Evolutionary conservation across 2,797 vertebrate genomes (phyloP).

Genomic region (Xenops minutus): DNA sequence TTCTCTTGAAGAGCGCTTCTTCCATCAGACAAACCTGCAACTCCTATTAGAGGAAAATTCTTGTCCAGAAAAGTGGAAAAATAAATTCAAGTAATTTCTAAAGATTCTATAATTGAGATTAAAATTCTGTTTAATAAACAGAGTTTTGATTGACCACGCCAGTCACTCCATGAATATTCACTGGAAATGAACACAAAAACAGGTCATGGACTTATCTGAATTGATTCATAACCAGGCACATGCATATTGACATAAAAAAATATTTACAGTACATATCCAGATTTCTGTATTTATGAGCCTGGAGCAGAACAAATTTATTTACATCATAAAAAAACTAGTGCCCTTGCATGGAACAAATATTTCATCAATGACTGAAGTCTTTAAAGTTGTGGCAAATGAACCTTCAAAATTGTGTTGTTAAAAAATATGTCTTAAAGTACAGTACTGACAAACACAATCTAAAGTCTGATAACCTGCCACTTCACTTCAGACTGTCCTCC

Average conservation of each 20-base stretch:
- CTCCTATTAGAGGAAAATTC: background rate
- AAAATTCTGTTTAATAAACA: background rate
- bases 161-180: background rate
- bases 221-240: background rate
- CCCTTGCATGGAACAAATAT: background rate
- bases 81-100: background rate
- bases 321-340: background rate
- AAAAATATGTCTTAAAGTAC: conserved; percentile 4
- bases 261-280: background rate
- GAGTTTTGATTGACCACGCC: background rate
- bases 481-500: background rate
- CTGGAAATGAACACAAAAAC: background rate
- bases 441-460: conserved; percentile 17
- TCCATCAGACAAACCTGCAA: background rate
- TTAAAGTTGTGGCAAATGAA: conserved; percentile 28
- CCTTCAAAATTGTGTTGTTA: background rate
- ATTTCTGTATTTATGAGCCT: background rate
- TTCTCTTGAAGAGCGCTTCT: background rate
- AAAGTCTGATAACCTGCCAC: conserved; percentile 25
- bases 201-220: background rate
- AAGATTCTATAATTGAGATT: background rate
- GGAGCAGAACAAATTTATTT: background rate
- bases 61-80: background rate
- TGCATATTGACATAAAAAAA: background rate
- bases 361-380: background rate